Conservation (phyloP, 2,888 invertebrate species). For the Villa cingulata region DNA sequence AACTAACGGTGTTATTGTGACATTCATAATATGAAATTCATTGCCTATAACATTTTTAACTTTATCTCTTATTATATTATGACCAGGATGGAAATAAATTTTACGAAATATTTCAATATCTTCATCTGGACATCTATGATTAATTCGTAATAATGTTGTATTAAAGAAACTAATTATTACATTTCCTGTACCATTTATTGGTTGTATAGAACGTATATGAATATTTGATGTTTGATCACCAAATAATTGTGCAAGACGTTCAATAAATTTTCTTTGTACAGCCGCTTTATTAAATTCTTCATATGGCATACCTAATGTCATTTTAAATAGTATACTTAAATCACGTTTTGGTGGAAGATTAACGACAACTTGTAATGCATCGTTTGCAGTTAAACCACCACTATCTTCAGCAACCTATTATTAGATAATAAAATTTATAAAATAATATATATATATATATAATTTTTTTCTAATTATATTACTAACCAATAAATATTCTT, state of each 20-base stretch:
- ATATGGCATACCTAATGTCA: slow-evolving; percentile 58
- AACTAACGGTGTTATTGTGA: slow-evolving; percentile 40
- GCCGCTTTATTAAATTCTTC: slow-evolving; percentile 57
- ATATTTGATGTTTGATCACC: slow-evolving; percentile 62
- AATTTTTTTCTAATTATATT: no score
- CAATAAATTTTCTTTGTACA: slow-evolving; percentile 66
- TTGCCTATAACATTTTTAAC: slow-evolving; percentile 46
- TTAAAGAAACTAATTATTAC: slow-evolving; percentile 70
- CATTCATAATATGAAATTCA: slow-evolving; percentile 46
- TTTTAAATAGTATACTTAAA: slow-evolving; percentile 67
- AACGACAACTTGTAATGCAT: slow-evolving; percentile 65
- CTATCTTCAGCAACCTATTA: slow-evolving; percentile 63
- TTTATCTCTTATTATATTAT: slow-evolving; percentile 37
- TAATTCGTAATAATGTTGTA: slow-evolving; percentile 41
- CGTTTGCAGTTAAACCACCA: slow-evolving; percentile 59
- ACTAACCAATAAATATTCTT: slow-evolving; percentile 68
- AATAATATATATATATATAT: not conserved
- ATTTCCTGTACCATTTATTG: slow-evolving; percentile 39
- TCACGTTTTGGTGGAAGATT: slow-evolving; percentile 47
- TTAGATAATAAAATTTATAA: slow-evolving; percentile 9
- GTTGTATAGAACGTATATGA: slow-evolving; percentile 51
- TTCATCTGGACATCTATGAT: slow-evolving; percentile 55
- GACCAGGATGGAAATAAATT: slow-evolving; percentile 55
- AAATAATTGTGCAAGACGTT: slow-evolving; percentile 63
- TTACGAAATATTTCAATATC: slow-evolving; percentile 60